These are phyloP conservation scores for Rhopalosiphum nymphaeae DNA, from an alignment of 2,888 invertebrate genomes.

Conservation along the genomic window DNA sequence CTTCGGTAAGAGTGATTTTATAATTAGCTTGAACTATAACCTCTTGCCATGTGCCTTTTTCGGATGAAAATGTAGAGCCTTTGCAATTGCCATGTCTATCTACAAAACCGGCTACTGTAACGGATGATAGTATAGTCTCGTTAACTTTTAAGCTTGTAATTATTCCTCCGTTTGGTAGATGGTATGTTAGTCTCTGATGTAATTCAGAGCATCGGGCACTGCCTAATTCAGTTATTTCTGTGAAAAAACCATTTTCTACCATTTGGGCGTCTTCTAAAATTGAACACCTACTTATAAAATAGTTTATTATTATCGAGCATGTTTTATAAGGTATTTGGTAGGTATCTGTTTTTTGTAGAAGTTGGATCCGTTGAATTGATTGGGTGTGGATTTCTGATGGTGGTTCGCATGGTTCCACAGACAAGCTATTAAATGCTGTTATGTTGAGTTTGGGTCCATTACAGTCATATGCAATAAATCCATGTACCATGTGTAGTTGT, in stretches of 20 bases:
- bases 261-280: not conserved
- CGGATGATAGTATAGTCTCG: not conserved
- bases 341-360: not conserved
- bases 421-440: not conserved
- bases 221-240: not conserved
- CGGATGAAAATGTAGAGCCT: not conserved
- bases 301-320: not conserved
- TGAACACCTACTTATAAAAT: not conserved
- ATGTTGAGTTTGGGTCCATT: not conserved
- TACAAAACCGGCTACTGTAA: not conserved
- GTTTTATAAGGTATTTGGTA: not conserved
- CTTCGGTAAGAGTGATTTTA: no score
- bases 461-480: slow-evolving; percentile 15
- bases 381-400: not conserved
- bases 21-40: no score
- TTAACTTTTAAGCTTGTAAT: not conserved
- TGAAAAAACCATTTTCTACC: not conserved
- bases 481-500: no score
- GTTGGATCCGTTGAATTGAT: not conserved
- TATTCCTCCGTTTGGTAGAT: not conserved
- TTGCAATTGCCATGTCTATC: not conserved
- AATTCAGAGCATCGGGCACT: not conserved
- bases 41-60: no score
- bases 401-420: not conserved
- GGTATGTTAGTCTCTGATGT: not conserved